Evolutionary conservation across 2,113 vertebrate genomes (phyloP).

Genomic region (Cebidichthys violaceus): DNA sequence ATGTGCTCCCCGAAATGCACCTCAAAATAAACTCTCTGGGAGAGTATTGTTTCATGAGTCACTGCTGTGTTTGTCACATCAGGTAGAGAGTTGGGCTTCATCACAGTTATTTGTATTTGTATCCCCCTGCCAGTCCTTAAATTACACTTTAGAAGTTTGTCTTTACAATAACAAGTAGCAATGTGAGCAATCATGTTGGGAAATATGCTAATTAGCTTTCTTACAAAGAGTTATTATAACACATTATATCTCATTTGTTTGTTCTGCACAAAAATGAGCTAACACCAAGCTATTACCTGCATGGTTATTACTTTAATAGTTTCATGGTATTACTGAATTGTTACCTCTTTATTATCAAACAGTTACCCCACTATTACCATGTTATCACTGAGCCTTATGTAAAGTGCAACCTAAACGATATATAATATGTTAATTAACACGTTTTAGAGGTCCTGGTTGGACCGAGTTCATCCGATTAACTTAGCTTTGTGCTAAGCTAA

Average conservation of each 20-base stretch:
- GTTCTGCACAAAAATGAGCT: neutral
- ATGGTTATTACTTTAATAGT: neutral
- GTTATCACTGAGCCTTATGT: neutral
- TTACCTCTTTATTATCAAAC: neutral
- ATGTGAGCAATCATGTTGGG: neutral
- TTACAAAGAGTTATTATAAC: neutral
- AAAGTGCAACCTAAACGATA: neutral
- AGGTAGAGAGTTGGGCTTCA: neutral
- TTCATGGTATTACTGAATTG: neutral
- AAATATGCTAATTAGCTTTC: neutral
- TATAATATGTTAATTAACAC: neutral
- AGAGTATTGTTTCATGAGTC: slow-evolving; percentile 35
- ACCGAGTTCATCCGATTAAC: no score
- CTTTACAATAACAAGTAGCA: neutral
- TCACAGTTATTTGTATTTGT: neutral
- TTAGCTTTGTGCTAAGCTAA: neutral
- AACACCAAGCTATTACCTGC: neutral
- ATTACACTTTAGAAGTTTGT: neutral
- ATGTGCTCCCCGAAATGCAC: slow-evolving; percentile 52
- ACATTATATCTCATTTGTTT: neutral
- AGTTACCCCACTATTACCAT: neutral
- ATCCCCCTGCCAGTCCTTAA: neutral
- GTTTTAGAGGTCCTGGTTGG: neutral
- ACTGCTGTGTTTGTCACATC: slow-evolving; percentile 1
- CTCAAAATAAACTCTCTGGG: slow-evolving; percentile 49